Percentiles rank a stretch among this genome's conserved stretches.
Conservation (phyloP, 1,140 invertebrate species). For the Dendroctonus valens region DNA sequence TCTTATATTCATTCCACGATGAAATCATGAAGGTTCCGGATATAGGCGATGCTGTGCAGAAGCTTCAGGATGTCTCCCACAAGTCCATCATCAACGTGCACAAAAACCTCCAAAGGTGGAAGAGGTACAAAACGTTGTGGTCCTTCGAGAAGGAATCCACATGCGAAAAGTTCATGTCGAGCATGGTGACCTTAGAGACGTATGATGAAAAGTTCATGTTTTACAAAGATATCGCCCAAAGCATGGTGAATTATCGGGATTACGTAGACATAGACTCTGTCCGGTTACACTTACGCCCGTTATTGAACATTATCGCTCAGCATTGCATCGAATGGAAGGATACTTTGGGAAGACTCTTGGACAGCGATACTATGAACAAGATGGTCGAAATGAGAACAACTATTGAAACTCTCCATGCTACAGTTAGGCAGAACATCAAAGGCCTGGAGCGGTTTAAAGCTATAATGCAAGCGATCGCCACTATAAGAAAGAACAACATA, state of each 20-base stretch:
- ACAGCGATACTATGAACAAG: conserved; percentile 57
- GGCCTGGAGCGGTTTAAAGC: conserved; percentile 79
- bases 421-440: conserved; percentile 69
- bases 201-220: conserved; percentile 84
- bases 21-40: conserved; percentile 68
- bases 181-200: conserved; percentile 67
- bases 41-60: conserved; percentile 66
- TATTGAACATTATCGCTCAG: conserved; percentile 62
- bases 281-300: conserved; percentile 64
- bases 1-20: conserved; percentile 71
- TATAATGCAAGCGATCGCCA: conserved; percentile 77
- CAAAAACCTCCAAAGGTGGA: conserved; percentile 64
- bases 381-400: conserved; percentile 64
- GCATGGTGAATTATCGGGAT: conserved; percentile 60
- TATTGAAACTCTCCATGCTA: conserved; percentile 58
- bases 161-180: conserved; percentile 72
- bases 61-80: conserved; percentile 65
- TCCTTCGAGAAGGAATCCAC: conserved; percentile 71
- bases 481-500: conserved; percentile 70
- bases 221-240: conserved; percentile 74
- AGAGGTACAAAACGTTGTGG: conserved; percentile 78
- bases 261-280: conserved; percentile 65
- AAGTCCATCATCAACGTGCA: conserved; percentile 36
- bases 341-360: conserved; percentile 62
- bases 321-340: conserved; percentile 72